Base-by-base conservation (phyloP, 2,888 invertebrate species). In the Andrena marginata region DNA sequence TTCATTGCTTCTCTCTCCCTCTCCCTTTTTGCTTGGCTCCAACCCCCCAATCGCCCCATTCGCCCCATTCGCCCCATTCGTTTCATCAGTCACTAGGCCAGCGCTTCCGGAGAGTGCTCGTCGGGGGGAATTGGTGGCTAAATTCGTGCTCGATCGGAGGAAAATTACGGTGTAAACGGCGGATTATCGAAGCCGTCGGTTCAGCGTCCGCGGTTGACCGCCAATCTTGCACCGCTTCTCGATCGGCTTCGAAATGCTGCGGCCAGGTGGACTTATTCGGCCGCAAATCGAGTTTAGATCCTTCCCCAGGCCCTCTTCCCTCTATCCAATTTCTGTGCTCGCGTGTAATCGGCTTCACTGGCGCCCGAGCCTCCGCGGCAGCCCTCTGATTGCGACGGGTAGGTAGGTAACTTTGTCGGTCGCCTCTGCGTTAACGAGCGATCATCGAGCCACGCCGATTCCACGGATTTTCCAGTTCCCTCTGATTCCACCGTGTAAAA, bases 201-300 rank as follows among this genome's bases (percentile, higher is more conserved):
- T 79, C 80, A 79, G 80, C 84, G 77, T 80, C 80, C 87, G 89
- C 81, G 89, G 89, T 90, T 83, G 81, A 89, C 89, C 89, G 89
- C 87, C 89, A 87, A 89, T 89, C 86, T 86, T 84, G 80, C 80
- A 63, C 54, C 85, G 80, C 70, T 82, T 72, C 85, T 85, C 89
- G 84, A 89, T 86, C 88, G 80, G 75, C 75, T 70, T 82, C 84
- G 85, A 87, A 85, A 87, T 87, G 85, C 82, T 82, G 82, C 72
- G 78, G 76, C 60, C 5, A 48, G 31, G 48, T 62, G 80, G 76
- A 77, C 87, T 86, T 87, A 77, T 80, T 79, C 67, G 63, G 70
- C 60, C 70, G 65, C 76, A 80, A 86, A 86, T 84, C 79, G 86
- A 84, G 80, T 86, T 86, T 86, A 82, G 83, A 86, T 86, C 74